A percentile compares a stretch with the other conserved stretches of the same genome.
phyloP scores from a whole-genome alignment of 2,888 invertebrate genomes.

The Flabesymbios commensalis region DNA sequence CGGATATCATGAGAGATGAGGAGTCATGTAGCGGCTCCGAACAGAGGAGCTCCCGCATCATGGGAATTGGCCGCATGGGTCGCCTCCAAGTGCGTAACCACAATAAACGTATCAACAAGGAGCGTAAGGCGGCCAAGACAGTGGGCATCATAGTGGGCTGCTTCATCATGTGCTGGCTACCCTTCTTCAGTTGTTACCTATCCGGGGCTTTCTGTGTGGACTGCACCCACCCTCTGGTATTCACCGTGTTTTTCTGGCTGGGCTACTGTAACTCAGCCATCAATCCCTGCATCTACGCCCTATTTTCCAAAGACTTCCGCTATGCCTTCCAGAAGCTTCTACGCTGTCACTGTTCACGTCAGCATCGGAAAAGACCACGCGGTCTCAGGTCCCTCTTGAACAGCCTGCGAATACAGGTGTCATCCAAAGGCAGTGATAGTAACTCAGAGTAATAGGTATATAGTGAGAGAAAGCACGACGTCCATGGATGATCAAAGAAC shows the following conservation, averaged over 20 bases:
- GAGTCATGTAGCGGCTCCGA: too few species aligned
- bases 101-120: constrained; percentile 55
- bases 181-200: constrained; percentile 94
- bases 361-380: constrained; percentile 63
- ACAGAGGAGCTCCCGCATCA: too few species aligned
- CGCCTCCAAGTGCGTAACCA: not conserved
- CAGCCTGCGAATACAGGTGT: constrained; percentile 26
- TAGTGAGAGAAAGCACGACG: too few species aligned
- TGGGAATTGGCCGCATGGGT: too few species aligned
- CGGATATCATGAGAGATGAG: too few species aligned
- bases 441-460: constrained; percentile 11
- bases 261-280: constrained; percentile 97
- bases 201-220: constrained; percentile 78
- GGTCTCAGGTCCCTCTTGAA: constrained; percentile 17
- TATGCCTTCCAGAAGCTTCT: constrained; percentile 92
- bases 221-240: constrained; percentile 79
- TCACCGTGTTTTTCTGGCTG: constrained; percentile 93
- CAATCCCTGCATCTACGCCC: constrained; percentile 91
- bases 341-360: constrained; percentile 66
- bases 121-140: constrained; percentile 96
- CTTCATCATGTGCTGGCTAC: constrained; percentile 95
- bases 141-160: constrained; percentile 96
- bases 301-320: constrained; percentile 93
- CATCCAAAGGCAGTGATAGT: constrained; percentile 20
- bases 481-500: too few species aligned